Base-by-base conservation (phyloP, 2,888 invertebrate species). In the Amiota communis region DNA sequence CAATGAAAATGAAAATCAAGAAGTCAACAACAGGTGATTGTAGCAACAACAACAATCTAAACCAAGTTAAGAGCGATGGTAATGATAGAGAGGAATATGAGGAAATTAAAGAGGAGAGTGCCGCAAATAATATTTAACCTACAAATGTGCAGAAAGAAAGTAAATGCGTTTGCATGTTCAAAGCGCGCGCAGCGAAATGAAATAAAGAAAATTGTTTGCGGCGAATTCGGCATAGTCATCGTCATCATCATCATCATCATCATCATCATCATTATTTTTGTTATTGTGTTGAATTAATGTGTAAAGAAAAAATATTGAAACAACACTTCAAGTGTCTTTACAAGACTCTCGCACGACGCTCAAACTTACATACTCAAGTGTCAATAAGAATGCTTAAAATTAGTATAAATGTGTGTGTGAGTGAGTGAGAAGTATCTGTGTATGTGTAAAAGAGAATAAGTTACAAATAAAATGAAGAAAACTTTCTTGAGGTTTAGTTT, bases 201-300 rank as follows among this genome's bases (percentile, higher is more conserved):
- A 53, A 36, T 36, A 13, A 65, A 49, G 15, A 65, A 4, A 48
- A 4, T 47, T 51, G 11, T 23, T 12, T 12, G 23, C 71, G 71
- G 68, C 73, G 53, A 76, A 69, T 76, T 76, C 76, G 74, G 67
- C 72, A 20, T 6, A 36, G 61, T 61, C 61, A 11, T 36, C 3
- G 36, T 36, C 36, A 36, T 36, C 36, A 36, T 36, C 36, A 36
- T 36, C 36, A 36, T 36, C 6, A 36, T 36, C 6, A 36, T 6
- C 4, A 36, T 36, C 6, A 36, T 36, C 6, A 6, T 36, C 6
- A 8, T 61, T 13, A 36, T 36, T 36, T 2, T 36, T 6, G 36
- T 36, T 36, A 36, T 36, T 36, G 36, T 36, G 36, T 20, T 1
- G 59, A 20, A 11, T 59, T 59, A 8, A 20, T 59, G 59, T 59